Evolutionary conservation across 1,140 invertebrate species (phyloP).

Genomic region (Linepithema humile): DNA sequence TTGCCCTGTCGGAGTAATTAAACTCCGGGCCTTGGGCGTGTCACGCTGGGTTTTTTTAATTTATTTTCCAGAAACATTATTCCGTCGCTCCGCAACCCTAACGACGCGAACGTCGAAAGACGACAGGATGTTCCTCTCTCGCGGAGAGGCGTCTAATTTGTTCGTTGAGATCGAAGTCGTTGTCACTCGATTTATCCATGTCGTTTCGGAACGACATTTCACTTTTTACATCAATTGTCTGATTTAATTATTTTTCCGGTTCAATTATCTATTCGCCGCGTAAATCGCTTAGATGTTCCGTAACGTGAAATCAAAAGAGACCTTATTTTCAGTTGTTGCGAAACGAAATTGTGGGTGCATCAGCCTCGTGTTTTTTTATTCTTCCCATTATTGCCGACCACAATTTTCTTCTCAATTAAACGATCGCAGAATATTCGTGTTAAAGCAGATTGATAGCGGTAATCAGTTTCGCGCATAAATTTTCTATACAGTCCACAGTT

Average conservation of each 20-base stretch:
- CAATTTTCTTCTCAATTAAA: not conserved
- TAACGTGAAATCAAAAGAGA: no score
- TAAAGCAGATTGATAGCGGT: not conserved
- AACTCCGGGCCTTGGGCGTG: constrained; percentile 29
- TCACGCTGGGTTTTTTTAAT: constrained; percentile 4
- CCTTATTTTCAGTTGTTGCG: no score
- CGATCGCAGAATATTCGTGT: not conserved
- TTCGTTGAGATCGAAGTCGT: constrained; percentile 1
- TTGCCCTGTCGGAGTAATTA: constrained; percentile 44
- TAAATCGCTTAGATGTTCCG: no score
- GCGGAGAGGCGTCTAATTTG: constrained; percentile 42
- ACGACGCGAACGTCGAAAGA: not conserved
- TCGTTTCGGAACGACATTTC: not conserved
- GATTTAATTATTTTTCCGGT: not conserved
- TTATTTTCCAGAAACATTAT: constrained; percentile 43
- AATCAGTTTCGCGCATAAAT: constrained; percentile 16
- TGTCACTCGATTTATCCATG: constrained; percentile 12
- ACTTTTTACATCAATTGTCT: not conserved
- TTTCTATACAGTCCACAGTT: not conserved
- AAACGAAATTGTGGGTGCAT: no score
- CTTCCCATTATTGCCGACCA: not conserved
- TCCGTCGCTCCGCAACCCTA: not conserved
- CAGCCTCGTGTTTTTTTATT: no score
- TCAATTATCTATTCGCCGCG: no score
- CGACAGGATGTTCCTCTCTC: constrained; percentile 9